Percentiles rank a stretch among this genome's conserved stretches.
These are phyloP conservation scores for Brenthis hecate DNA, from an alignment of 2,888 invertebrate species.

Conservation along the genomic window DNA sequence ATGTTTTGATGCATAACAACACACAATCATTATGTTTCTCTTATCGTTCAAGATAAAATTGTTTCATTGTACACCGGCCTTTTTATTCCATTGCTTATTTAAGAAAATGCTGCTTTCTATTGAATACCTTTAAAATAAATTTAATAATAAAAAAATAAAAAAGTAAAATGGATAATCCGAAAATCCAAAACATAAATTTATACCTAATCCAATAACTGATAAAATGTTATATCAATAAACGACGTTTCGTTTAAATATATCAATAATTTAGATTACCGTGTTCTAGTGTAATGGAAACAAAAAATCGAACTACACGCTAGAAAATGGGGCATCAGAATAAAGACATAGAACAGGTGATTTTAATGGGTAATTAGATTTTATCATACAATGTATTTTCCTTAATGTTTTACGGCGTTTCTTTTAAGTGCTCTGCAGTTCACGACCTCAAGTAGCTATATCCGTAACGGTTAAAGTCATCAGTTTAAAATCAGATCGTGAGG, in stretches of 20 bases:
- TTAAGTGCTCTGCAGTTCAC: constrained; percentile 61
- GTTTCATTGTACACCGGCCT: constrained; percentile 24
- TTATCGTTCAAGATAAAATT: constrained; percentile 35
- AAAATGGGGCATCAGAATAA: constrained; percentile 2
- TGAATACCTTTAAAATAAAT: constrained; percentile 25
- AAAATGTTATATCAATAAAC: neutral
- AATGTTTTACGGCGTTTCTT: constrained; percentile 38
- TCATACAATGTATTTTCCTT: constrained; percentile 34
- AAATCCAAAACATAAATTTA: no score
- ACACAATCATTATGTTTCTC: constrained; percentile 37
- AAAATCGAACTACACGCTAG: no score
- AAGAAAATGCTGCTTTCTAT: constrained; percentile 28
- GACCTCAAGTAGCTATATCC: constrained; percentile 71
- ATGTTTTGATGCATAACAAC: constrained; percentile 49
- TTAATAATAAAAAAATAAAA: constrained; percentile 3
- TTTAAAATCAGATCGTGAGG: constrained; percentile 72
- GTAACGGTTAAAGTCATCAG: constrained; percentile 73
- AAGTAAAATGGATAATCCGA: neutral
- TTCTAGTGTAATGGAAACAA: no score
- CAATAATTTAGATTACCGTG: no score
- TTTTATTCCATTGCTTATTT: constrained; percentile 28
- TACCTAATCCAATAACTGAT: no score
- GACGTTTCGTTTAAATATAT: no score
- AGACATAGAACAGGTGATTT: constrained; percentile 21
- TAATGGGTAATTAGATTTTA: constrained; percentile 36